A percentile compares a stretch with the other conserved stretches of the same genome.
Conservation (phyloP, 2,797 vertebrate genomes). For the Sternarchorhynchus goeldii region DNA sequence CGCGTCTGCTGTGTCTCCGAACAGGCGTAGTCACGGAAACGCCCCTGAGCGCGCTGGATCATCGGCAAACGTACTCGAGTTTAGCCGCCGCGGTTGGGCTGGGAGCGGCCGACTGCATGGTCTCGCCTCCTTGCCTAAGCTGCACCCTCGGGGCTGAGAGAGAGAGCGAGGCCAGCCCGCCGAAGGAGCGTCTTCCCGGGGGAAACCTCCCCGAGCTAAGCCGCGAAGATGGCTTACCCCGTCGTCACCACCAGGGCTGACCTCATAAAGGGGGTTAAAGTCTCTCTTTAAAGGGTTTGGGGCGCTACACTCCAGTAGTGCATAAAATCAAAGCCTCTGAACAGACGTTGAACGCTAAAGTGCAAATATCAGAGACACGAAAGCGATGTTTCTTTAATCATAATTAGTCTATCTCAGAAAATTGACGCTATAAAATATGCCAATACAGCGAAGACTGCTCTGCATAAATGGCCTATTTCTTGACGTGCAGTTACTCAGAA, state of each 20-base stretch:
- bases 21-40: neutral
- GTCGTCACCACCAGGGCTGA: conserved; percentile 27
- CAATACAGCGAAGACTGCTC: too few species aligned
- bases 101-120: neutral
- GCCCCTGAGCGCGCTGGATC: neutral
- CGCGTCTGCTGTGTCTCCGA: too few species aligned
- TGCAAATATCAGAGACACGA: too few species aligned
- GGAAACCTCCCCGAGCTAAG: conserved; percentile 20
- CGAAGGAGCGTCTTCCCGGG: conserved; percentile 21
- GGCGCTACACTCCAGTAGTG: neutral
- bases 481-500: too few species aligned
- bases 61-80: conserved; percentile 30
- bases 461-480: too few species aligned
- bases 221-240: conserved; percentile 26
- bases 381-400: too few species aligned
- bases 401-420: too few species aligned
- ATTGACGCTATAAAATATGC: too few species aligned
- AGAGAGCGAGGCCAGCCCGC: neutral
- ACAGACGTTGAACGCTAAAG: neutral
- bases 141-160: neutral
- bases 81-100: conserved; percentile 20
- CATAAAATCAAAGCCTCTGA: neutral
- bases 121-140: neutral
- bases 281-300: conserved; percentile 26
- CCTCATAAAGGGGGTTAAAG: conserved; percentile 36